Conservation (phyloP, 2,888 invertebrate species). For the Dynastes hyllus region DNA sequence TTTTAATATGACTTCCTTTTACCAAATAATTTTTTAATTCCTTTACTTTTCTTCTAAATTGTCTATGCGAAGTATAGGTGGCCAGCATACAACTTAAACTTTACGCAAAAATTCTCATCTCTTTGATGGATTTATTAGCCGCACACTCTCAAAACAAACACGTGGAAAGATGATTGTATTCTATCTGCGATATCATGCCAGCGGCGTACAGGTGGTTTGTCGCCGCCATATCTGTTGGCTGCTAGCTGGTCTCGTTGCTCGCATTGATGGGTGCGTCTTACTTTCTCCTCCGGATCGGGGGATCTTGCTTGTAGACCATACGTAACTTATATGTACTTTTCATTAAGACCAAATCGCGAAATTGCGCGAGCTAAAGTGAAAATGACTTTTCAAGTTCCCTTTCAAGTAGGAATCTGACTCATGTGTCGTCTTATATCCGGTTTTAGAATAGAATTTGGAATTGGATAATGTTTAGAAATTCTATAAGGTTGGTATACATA, state of each 20-base stretch:
- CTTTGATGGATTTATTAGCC: not conserved
- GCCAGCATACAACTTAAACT: not conserved
- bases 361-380: not conserved
- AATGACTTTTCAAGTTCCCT: not conserved
- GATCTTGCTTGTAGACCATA: not conserved
- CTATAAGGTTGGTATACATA: not conserved
- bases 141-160: not conserved
- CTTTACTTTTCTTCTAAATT: too few species aligned
- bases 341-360: not conserved
- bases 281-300: not conserved
- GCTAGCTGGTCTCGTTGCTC: not conserved
- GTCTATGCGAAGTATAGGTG: too few species aligned
- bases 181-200: not conserved
- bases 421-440: not conserved
- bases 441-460: not conserved
- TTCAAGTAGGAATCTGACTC: not conserved
- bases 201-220: not conserved
- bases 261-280: slow-evolving; percentile 9
- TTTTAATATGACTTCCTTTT: too few species aligned
- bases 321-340: not conserved
- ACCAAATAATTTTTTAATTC: too few species aligned
- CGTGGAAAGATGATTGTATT: slow-evolving; percentile 5
- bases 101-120: not conserved
- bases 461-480: not conserved
- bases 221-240: not conserved